A percentile compares a stretch with the other conserved stretches of the same genome.
These are phyloP conservation scores for Antennarius striatus DNA, from an alignment of 2,113 vertebrate species.

Conservation along the genomic window DNA sequence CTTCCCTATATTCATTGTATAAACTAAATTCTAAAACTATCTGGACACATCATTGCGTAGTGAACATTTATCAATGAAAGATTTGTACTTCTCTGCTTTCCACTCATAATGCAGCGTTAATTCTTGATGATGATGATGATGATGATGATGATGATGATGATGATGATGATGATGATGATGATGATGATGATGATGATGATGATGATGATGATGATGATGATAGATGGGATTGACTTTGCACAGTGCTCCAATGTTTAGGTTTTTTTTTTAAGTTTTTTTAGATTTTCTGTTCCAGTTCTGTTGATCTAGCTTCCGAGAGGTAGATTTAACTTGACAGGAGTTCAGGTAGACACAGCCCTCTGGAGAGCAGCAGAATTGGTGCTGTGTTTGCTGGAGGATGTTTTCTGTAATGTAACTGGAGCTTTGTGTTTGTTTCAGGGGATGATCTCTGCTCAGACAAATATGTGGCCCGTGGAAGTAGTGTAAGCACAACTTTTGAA, in stretches of 20 bases:
- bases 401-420: slow-evolving; percentile 27
- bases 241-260: not conserved
- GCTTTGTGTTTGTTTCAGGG: slow-evolving; percentile 23
- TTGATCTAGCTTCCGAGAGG: slow-evolving; percentile 16
- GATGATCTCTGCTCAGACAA: slow-evolving; percentile 11
- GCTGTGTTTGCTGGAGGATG: slow-evolving; percentile 27
- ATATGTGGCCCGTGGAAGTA: not conserved
- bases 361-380: slow-evolving; percentile 8
- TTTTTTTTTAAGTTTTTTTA: not conserved
- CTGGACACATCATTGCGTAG: not conserved
- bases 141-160: not conserved
- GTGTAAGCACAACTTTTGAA: not conserved
- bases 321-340: slow-evolving; percentile 25
- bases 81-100: not conserved
- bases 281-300: slow-evolving; percentile 11
- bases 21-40: slow-evolving; percentile 19
- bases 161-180: not conserved
- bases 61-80: slow-evolving; percentile 4
- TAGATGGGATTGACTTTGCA: not conserved
- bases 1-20: slow-evolving; percentile 1
- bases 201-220: not conserved
- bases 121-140: not conserved
- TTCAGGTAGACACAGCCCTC: not conserved
- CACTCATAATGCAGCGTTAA: slow-evolving; percentile 4
- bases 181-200: not conserved